phyloP scores from a whole-genome alignment of 92 coral and sea anemone genomes.

The Parazoanthus darwini region DNA sequence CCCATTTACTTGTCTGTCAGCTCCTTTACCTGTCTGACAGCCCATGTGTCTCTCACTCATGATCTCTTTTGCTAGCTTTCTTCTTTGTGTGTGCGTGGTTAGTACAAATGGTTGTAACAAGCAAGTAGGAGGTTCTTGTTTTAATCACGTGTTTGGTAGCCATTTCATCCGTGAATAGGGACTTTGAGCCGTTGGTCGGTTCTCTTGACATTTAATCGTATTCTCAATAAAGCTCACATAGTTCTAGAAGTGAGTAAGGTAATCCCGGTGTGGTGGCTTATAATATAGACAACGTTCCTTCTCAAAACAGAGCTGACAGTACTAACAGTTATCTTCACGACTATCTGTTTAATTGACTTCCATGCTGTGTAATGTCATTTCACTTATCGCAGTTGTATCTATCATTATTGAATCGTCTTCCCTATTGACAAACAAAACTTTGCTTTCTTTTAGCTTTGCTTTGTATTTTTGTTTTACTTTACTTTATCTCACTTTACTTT shows the following conservation, averaged over 20 bases:
- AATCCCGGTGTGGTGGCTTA: neutral
- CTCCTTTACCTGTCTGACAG: no score
- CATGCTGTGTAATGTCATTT: no score
- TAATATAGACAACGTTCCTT: neutral
- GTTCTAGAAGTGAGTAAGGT: neutral
- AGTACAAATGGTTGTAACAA: no score
- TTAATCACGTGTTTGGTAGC: no score
- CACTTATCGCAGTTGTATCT: no score
- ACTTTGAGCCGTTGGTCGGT: neutral
- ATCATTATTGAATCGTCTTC: neutral
- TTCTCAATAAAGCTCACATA: neutral
- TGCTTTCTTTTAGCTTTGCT: neutral
- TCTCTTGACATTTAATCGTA: neutral
- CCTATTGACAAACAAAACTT: neutral
- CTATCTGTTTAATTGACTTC: no score
- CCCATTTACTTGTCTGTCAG: no score
- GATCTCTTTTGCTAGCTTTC: no score
- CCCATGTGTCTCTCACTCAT: no score
- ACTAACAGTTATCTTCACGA: neutral
- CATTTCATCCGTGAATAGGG: no score
- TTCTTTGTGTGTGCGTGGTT: no score
- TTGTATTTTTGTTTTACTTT: neutral
- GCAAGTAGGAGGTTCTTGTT: no score
- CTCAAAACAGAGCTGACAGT: neutral
- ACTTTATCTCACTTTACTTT: neutral